These are phyloP conservation scores for Galerucella nymphaeae DNA, from an alignment of 2,888 invertebrate species.

Conservation along the genomic window DNA sequence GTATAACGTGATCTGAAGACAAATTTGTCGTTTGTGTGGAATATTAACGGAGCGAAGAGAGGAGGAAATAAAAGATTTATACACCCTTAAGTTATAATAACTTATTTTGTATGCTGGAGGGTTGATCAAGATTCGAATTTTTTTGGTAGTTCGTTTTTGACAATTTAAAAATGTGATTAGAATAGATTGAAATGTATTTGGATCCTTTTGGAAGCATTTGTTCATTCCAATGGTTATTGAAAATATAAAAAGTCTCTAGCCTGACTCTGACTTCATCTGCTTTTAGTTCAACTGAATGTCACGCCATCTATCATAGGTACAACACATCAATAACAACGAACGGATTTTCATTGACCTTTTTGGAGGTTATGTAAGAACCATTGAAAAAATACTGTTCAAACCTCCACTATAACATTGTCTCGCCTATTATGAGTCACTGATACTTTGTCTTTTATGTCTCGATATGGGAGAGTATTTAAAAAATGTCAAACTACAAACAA, in stretches of 20 bases:
- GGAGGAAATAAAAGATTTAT: slow-evolving; percentile 26
- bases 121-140: neutral
- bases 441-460: neutral
- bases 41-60: slow-evolving; percentile 25
- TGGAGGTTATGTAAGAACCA: too few species aligned
- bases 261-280: too few species aligned
- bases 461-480: neutral
- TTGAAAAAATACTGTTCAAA: neutral
- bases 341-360: too few species aligned
- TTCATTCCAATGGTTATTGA: too few species aligned
- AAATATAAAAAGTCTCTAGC: too few species aligned
- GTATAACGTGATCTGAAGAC: slow-evolving; percentile 32
- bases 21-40: slow-evolving; percentile 27
- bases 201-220: too few species aligned
- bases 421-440: neutral
- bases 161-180: neutral
- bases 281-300: too few species aligned
- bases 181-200: too few species aligned
- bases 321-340: too few species aligned
- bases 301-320: too few species aligned
- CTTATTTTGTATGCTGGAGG: slow-evolving; percentile 22
- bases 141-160: neutral
- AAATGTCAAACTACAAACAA: slow-evolving; percentile 6
- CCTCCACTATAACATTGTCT: too few species aligned
- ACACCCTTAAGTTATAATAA: slow-evolving; percentile 18